A percentile compares a stretch with the other conserved stretches of the same genome.
Evolutionary conservation across 2,113 vertebrate genomes (phyloP).

Genomic region (Hystrix cristata): DNA sequence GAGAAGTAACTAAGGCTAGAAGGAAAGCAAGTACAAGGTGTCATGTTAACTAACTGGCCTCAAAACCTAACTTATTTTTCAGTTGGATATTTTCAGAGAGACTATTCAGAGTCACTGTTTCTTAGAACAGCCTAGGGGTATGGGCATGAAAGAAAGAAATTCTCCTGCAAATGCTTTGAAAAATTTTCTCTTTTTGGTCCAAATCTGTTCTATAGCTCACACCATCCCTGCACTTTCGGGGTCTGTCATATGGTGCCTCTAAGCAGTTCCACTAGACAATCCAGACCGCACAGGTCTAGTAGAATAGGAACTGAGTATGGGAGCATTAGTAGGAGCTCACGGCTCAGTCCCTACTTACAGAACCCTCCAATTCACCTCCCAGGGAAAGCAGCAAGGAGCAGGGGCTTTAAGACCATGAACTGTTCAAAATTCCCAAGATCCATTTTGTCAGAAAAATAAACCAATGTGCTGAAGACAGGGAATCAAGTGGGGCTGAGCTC

Average conservation of each 20-base stretch:
- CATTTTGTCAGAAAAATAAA: neutral
- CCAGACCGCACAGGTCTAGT: neutral
- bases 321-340: neutral
- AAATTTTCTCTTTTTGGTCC: neutral
- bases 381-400: neutral
- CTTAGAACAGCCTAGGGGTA: neutral
- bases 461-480: neutral
- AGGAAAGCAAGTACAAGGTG: neutral
- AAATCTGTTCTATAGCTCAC: neutral
- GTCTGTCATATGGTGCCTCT: neutral
- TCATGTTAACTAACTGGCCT: neutral
- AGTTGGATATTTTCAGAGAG: neutral
- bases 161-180: neutral
- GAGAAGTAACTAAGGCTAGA: neutral
- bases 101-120: neutral
- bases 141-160: neutral
- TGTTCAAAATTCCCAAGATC: neutral
- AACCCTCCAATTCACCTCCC: fast-evolving
- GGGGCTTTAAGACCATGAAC: neutral
- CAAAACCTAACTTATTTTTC: neutral
- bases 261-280: neutral
- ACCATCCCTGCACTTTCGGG: neutral
- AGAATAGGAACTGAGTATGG: neutral
- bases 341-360: neutral
- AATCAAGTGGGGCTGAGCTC: neutral